Conservation (phyloP, 30 jellyfish, hydroid and myxozoan species). For the Aurelia sp. region DNA sequence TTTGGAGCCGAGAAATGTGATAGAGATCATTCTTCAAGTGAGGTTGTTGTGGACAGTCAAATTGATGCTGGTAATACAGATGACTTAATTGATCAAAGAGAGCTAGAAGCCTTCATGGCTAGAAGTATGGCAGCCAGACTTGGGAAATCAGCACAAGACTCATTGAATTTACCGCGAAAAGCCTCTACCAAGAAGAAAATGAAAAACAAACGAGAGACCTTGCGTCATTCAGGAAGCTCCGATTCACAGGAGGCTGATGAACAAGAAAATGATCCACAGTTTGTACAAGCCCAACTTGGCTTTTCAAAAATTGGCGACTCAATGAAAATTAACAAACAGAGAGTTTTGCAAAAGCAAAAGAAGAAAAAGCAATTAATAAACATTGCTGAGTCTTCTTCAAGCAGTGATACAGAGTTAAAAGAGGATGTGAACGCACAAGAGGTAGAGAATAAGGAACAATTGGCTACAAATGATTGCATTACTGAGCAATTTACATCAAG, state of each 20-base stretch:
- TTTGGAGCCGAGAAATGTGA: conserved; percentile 11
- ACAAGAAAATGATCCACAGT: conserved; percentile 2
- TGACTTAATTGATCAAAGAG: conserved; percentile 40
- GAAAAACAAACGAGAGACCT: conserved; percentile 44
- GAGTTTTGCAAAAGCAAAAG: conserved; percentile 4
- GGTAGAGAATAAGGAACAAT: no score
- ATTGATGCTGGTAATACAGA: conserved; percentile 24
- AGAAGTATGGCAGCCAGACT: conserved; percentile 41
- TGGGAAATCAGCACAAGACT: conserved; percentile 68
- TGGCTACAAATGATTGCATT: no score
- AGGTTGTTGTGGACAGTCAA: background rate
- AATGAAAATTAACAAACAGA: conserved; percentile 46
- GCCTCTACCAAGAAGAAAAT: conserved; percentile 59
- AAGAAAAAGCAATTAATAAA: conserved; percentile 34
- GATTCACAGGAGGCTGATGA: conserved; percentile 64
- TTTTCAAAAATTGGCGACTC: conserved; percentile 55
- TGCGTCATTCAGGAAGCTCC: conserved; percentile 32
- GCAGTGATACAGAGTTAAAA: conserved; percentile 9
- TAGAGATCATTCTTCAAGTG: background rate
- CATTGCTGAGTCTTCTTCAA: conserved; percentile 50
- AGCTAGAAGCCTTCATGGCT: conserved; percentile 35
- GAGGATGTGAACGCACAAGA: background rate
- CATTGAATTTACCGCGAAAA: conserved; percentile 58
- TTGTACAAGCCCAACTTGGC: conserved; percentile 55
- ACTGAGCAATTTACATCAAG: background rate